Percentiles rank a stretch among this genome's conserved stretches.
Evolutionary conservation across 2,797 vertebrate species (phyloP).

Genomic region (Loris lydekkerianus): DNA sequence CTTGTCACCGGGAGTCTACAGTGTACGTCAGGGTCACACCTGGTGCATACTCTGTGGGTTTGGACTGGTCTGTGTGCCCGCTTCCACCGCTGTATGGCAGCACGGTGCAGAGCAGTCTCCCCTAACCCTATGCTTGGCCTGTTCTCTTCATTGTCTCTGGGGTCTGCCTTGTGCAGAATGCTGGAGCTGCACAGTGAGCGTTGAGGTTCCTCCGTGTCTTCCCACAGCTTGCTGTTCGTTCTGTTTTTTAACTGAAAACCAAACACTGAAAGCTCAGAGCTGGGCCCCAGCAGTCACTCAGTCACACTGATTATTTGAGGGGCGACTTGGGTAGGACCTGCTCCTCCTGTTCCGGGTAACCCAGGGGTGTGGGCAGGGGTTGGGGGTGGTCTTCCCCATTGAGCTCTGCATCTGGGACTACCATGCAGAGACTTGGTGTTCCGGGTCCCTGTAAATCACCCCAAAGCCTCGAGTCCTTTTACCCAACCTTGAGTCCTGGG

Average conservation of each 20-base stretch:
- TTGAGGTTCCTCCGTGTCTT: too few species aligned
- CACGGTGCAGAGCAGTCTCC: neutral
- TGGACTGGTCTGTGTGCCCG: neutral
- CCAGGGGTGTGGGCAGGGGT: too few species aligned
- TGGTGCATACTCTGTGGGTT: neutral
- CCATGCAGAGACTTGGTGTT: neutral
- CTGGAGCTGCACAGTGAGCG: too few species aligned
- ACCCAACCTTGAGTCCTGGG: neutral
- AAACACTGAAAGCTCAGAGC: too few species aligned
- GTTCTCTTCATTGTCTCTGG: too few species aligned
- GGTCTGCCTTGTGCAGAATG: too few species aligned
- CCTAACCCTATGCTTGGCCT: neutral
- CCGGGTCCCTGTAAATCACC: neutral
- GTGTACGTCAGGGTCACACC: neutral
- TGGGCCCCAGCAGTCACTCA: too few species aligned
- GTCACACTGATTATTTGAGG: neutral
- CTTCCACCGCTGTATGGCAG: neutral
- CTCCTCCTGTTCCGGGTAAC: neutral
- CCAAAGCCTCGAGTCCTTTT: neutral
- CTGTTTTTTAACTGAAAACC: too few species aligned
- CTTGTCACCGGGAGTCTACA: neutral
- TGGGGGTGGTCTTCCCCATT: neutral
- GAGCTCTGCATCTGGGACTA: too few species aligned
- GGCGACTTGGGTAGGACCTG: neutral
- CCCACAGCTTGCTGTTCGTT: too few species aligned